Conservation (phyloP, 2,797 vertebrate genomes). For the Odontamblyopus rebecca region DNA sequence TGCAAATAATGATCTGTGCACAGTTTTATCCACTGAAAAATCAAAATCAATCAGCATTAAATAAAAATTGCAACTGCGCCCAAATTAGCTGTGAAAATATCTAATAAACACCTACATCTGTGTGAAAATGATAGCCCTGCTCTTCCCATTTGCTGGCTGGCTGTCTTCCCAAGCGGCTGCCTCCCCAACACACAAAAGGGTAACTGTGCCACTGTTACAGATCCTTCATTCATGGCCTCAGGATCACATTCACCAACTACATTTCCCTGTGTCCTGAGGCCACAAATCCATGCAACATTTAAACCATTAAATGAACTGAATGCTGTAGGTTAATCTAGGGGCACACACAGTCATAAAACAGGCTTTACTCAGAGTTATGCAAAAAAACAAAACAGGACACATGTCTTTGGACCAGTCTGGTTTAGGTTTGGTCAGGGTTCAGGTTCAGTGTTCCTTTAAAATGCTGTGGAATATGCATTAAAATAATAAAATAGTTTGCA, state of each 20-base stretch:
- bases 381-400: slow-evolving; percentile 2
- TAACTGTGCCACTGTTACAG: slow-evolving; percentile 57
- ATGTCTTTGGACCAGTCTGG: neutral
- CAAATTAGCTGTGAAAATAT: neutral
- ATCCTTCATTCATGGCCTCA: slow-evolving; percentile 49
- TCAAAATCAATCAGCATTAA: neutral
- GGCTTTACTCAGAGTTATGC: neutral
- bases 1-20: neutral
- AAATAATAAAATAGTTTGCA: neutral
- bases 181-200: slow-evolving; percentile 49
- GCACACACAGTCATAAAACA: slow-evolving; percentile 11
- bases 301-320: slow-evolving; percentile 30
- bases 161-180: slow-evolving; percentile 34
- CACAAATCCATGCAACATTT: slow-evolving; percentile 31
- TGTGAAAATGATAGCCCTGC: slow-evolving; percentile 4
- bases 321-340: slow-evolving; percentile 16
- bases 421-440: neutral
- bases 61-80: neutral
- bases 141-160: slow-evolving; percentile 25
- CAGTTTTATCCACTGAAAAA: neutral
- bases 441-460: neutral
- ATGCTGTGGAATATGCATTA: neutral
- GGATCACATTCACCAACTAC: slow-evolving; percentile 40
- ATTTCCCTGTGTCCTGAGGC: slow-evolving; percentile 27
- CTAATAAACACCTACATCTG: slow-evolving; percentile 8